These are phyloP conservation scores for Xestobium rufovillosum DNA, from an alignment of 2,888 invertebrate species.

Conservation along the genomic window DNA sequence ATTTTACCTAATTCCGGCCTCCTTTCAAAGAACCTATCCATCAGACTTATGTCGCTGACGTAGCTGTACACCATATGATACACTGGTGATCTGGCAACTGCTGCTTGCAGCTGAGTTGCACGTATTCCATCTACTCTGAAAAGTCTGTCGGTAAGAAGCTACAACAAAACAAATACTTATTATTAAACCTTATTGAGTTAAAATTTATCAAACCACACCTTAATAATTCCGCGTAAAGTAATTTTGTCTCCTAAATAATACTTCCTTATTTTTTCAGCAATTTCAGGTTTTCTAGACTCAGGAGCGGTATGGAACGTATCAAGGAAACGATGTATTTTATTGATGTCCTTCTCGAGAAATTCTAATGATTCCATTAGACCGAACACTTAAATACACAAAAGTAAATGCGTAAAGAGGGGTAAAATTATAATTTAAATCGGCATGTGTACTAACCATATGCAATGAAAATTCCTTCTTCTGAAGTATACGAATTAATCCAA, in stretches of 20 bases:
- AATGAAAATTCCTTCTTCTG: background rate
- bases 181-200: too few species aligned
- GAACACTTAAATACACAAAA: too few species aligned
- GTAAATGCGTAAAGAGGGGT: background rate
- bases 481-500: slow-evolving; percentile 31
- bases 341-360: too few species aligned
- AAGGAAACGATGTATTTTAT: too few species aligned
- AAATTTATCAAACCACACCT: background rate
- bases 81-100: slow-evolving; percentile 47
- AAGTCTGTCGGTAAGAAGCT: slow-evolving; percentile 48
- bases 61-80: slow-evolving; percentile 54
- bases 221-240: background rate
- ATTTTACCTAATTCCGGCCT: too few species aligned
- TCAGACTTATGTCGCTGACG: slow-evolving; percentile 23
- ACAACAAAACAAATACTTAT: background rate
- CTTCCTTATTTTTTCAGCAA: slow-evolving; percentile 18
- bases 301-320: too few species aligned
- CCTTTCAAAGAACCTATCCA: background rate
- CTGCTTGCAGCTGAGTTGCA: slow-evolving; percentile 49
- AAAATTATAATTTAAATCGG: background rate
- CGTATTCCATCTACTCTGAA: slow-evolving; percentile 50
- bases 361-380: too few species aligned
- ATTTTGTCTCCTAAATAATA: slow-evolving; percentile 19
- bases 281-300: slow-evolving; percentile 7
- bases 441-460: too few species aligned